phyloP scores from a whole-genome alignment of 1,140 invertebrate species.

The Scaptomyza graminum region DNA sequence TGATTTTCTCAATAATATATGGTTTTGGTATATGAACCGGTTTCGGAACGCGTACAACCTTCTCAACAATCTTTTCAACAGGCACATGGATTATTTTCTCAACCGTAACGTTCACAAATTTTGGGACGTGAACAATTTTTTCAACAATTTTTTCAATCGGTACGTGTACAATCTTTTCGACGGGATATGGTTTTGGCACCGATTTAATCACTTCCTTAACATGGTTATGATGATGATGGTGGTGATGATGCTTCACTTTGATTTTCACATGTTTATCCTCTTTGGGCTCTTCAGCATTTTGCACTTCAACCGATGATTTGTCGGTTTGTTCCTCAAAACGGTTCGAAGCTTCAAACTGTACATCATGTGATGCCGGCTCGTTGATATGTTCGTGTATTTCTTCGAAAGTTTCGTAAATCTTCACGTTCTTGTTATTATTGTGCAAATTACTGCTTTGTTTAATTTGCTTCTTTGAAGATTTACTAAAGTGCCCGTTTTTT shows the following conservation, averaged over 20 bases:
- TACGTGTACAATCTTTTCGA: conserved; percentile 84
- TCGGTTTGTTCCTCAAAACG: conserved; percentile 39
- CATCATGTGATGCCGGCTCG: conserved; percentile 34
- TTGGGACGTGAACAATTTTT: conserved; percentile 67
- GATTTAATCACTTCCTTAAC: conserved; percentile 86
- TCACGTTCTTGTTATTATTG: conserved; percentile 30
- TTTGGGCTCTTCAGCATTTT: conserved; percentile 23
- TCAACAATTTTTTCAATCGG: conserved; percentile 83
- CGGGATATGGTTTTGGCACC: conserved; percentile 83
- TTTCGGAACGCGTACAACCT: conserved; percentile 77
- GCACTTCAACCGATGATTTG: background rate
- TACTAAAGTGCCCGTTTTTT: conserved; percentile 3
- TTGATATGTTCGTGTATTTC: conserved; percentile 65
- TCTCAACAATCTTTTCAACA: conserved; percentile 84
- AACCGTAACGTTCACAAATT: conserved; percentile 68
- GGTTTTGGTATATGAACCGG: conserved; percentile 68
- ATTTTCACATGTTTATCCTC: conserved; percentile 63
- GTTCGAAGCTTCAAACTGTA: conserved; percentile 50
- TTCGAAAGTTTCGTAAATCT: conserved; percentile 49
- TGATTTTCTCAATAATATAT: conserved; percentile 56
- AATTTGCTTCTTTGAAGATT: conserved; percentile 2
- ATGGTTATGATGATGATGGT: conserved; percentile 87
- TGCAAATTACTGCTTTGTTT: conserved; percentile 16
- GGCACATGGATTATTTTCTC: conserved; percentile 87
- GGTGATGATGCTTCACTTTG: conserved; percentile 87